Percentiles rank a stretch among this genome's conserved stretches.
Conservation (phyloP, 2,797 vertebrate genomes). For the Acanthurus tractus region DNA sequence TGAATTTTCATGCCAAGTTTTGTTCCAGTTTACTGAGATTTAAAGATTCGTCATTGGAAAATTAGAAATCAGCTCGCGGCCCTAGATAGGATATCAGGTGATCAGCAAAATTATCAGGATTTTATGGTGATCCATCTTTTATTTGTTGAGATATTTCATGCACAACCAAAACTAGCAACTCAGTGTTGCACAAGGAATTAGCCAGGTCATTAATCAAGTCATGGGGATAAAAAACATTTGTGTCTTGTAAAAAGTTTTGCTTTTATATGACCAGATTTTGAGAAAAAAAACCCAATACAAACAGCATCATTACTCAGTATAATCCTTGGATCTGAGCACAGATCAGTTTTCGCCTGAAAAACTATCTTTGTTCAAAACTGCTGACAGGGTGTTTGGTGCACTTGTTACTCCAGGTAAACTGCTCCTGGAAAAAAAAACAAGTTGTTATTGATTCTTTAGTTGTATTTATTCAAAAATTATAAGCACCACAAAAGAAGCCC, state of each 20-base stretch:
- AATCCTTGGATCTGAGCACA: constrained; percentile 12
- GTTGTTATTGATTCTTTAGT: constrained; percentile 4
- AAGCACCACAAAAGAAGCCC: constrained; percentile 18
- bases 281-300: no score
- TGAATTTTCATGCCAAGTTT: background rate
- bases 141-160: background rate
- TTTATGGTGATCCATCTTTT: background rate
- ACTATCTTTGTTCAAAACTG: constrained; percentile 5
- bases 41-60: background rate
- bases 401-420: background rate
- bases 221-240: no score
- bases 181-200: background rate
- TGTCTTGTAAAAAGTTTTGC: background rate
- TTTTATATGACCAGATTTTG: background rate
- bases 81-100: background rate
- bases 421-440: constrained; percentile 8
- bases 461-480: constrained; percentile 9
- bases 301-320: constrained; percentile 4
- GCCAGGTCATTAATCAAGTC: background rate
- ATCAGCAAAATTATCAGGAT: background rate
- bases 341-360: constrained; percentile 2
- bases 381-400: constrained; percentile 9
- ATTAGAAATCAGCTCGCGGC: background rate
- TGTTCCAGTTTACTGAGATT: background rate
- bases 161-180: background rate